Conservation (phyloP, 2,797 vertebrate species). For the Erpetoichthys calabaricus region DNA sequence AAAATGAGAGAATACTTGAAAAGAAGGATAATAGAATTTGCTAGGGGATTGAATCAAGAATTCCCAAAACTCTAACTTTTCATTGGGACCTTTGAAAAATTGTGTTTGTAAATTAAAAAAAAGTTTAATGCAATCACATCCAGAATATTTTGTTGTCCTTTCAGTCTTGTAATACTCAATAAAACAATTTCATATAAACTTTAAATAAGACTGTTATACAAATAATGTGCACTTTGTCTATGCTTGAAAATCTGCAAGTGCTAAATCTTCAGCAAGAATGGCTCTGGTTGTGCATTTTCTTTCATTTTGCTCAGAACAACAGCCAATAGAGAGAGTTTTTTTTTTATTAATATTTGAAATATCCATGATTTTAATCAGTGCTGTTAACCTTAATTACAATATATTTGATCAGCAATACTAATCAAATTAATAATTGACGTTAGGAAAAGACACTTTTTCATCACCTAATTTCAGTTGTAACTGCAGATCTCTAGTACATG, state of each 20-base stretch:
- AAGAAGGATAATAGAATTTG: too few species aligned
- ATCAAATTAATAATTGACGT: slow-evolving; percentile 13
- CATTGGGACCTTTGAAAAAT: too few species aligned
- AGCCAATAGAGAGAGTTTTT: slow-evolving; percentile 7
- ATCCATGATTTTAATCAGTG: slow-evolving; percentile 10
- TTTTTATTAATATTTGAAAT: slow-evolving; percentile 11
- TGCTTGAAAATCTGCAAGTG: not conserved
- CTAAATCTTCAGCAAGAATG: not conserved
- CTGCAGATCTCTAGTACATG: too few species aligned
- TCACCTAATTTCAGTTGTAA: too few species aligned
- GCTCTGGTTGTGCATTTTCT: not conserved
- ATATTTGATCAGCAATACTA: slow-evolving; percentile 6
- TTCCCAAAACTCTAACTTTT: too few species aligned
- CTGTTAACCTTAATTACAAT: slow-evolving; percentile 16
- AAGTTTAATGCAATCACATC: too few species aligned
- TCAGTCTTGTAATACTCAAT: not conserved
- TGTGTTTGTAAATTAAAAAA: too few species aligned
- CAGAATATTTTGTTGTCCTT: too few species aligned
- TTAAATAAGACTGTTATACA: not conserved
- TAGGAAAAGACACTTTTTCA: too few species aligned
- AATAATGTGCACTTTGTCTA: not conserved
- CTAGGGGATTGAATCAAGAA: too few species aligned
- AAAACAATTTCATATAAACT: not conserved
- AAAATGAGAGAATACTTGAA: too few species aligned
- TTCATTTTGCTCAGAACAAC: slow-evolving; percentile 1